phyloP scores from a whole-genome alignment of 1,140 invertebrate species.

The Drosophila mauritiana region DNA sequence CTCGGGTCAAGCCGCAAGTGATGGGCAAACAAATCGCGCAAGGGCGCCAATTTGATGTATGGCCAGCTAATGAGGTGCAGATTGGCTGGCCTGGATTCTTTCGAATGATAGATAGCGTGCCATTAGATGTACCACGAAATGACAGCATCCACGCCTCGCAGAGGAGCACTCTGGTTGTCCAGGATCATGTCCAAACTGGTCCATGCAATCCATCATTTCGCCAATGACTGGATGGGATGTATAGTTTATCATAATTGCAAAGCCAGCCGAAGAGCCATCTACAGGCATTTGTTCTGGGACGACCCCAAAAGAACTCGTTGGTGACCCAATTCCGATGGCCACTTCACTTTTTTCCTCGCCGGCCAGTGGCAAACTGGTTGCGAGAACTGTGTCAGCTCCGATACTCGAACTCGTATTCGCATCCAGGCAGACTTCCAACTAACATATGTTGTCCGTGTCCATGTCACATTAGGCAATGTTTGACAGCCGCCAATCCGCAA shows the following conservation, averaged over 20 bases:
- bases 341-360: constrained; percentile 69
- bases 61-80: constrained; percentile 26
- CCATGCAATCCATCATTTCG: constrained; percentile 60
- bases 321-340: constrained; percentile 66
- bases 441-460: constrained; percentile 43
- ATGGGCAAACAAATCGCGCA: constrained; percentile 40
- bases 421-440: constrained; percentile 19
- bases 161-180: constrained; percentile 40
- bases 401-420: constrained; percentile 4
- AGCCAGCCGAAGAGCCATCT: constrained; percentile 33
- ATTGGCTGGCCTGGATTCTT: constrained; percentile 25
- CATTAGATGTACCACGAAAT: constrained; percentile 9
- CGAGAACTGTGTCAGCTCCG: constrained; percentile 43
- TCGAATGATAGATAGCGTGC: neutral
- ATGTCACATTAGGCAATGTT: constrained; percentile 71
- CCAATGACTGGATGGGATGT: constrained; percentile 41
- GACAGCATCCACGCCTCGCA: constrained; percentile 21
- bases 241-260: constrained; percentile 75
- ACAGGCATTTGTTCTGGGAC: constrained; percentile 51
- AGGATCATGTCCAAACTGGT: constrained; percentile 54
- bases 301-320: constrained; percentile 45
- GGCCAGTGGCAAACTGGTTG: constrained; percentile 57
- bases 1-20: constrained; percentile 31
- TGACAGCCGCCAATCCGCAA: constrained; percentile 53
- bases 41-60: constrained; percentile 68